Evolutionary conservation across 1,140 invertebrate species (phyloP).

Genomic region (Macrocentrus cingulum): DNA sequence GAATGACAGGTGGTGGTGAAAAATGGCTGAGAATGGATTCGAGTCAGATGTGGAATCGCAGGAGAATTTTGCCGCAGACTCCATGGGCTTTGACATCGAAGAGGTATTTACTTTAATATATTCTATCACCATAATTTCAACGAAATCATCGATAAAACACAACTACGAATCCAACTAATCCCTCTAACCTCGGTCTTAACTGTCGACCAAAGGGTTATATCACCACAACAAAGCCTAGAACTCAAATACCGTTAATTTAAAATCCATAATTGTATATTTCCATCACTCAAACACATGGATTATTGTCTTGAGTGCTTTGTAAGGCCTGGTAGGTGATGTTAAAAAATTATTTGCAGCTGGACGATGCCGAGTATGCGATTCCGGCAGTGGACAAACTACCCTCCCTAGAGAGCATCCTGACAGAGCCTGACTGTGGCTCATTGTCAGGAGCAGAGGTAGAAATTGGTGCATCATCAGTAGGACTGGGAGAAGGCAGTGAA

Average conservation of each 20-base stretch:
- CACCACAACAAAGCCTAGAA: too few species aligned
- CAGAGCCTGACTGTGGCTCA: constrained; percentile 70
- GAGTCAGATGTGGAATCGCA: constrained; percentile 69
- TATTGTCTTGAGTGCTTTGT: too few species aligned
- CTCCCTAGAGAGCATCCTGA: constrained; percentile 84
- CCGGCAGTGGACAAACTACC: constrained; percentile 75
- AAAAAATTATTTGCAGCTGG: constrained; percentile 61
- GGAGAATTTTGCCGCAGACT: constrained; percentile 63
- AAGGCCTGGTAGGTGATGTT: too few species aligned
- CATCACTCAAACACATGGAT: too few species aligned
- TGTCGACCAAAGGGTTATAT: too few species aligned
- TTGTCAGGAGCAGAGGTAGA: constrained; percentile 65
- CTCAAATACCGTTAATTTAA: too few species aligned
- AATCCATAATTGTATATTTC: too few species aligned
- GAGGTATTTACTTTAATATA: constrained; percentile 58
- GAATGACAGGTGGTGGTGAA: constrained; percentile 37
- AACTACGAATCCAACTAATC: not conserved
- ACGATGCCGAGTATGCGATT: constrained; percentile 83
- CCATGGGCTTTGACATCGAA: constrained; percentile 67
- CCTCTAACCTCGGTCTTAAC: not conserved
- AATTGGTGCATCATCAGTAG: constrained; percentile 39
- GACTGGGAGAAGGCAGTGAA: constrained; percentile 50
- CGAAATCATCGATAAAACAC: not conserved
- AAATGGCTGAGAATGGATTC: constrained; percentile 60
- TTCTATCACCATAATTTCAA: not conserved